A percentile compares a stretch with the other conserved stretches of the same genome.
Conservation (phyloP, 2,797 vertebrate genomes). For the Falco peregrinus region DNA sequence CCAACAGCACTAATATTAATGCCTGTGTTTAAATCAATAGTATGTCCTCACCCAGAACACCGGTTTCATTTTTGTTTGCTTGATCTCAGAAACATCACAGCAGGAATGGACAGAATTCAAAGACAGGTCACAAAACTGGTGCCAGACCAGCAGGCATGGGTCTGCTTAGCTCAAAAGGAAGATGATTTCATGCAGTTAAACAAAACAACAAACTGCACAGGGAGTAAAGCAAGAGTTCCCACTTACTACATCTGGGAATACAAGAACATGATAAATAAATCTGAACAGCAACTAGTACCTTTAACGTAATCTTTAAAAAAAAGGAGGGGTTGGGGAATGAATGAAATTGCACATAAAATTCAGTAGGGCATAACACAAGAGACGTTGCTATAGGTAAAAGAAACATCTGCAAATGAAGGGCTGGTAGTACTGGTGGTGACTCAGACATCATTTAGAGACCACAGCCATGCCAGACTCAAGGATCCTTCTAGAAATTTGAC, state of each 20-base stretch:
- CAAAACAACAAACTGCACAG: not conserved
- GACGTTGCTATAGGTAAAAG: not conserved
- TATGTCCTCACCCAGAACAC: not conserved
- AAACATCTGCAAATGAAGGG: not conserved
- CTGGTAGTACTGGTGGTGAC: not conserved
- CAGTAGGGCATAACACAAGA: not conserved
- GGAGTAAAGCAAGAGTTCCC: not conserved
- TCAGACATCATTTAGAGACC: conserved; percentile 46
- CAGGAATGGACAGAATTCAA: not conserved
- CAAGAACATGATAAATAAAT: not conserved
- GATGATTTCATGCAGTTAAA: not conserved
- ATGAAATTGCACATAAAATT: not conserved
- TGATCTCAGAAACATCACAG: not conserved
- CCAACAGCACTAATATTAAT: not conserved
- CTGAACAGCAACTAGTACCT: not conserved
- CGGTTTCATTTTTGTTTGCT: not conserved
- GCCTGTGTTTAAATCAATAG: not conserved
- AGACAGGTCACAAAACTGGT: not conserved
- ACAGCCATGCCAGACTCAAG: not conserved
- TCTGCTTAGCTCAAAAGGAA: not conserved
- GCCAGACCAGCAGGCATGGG: not conserved
- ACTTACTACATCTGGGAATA: not conserved
- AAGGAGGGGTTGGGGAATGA: not conserved
- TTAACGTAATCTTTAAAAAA: not conserved
- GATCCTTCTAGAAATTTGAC: not conserved